Evolutionary conservation across 2,888 invertebrate species (phyloP), one percentile per base, ranked within the genome.

Genomic region (Desoria tigrina): DNA sequence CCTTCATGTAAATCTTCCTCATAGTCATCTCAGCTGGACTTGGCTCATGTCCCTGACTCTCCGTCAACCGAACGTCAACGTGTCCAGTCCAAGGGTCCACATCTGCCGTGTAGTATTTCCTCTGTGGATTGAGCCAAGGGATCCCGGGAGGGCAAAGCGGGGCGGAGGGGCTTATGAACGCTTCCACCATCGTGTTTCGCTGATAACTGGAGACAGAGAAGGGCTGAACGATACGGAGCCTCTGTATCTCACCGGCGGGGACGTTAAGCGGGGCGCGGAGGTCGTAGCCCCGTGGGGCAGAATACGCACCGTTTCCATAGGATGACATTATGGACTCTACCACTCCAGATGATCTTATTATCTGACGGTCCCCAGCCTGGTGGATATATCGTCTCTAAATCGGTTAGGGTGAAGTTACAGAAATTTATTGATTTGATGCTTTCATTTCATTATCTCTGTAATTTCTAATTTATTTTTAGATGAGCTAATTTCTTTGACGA

Each of bases 181-280:
- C 42, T 24, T 39, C 57, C 6, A 57, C 57, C 2, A 57, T 37
- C 4, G 57, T 57, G 42, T 57, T 39, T 28, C 24, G 37, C 42
- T 57, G 57, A 2, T 9, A 21, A 16, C 21, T 23, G 18, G 57
- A 57, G 11, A 42, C 57, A 14, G 71, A 69, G 54, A 73, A 73
- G 1, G 74, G 66, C 54, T 45, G 53, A 42, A 74, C 74, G 27
- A 73, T 72, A n/a, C 68, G 66, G 16, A 74, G 69, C 53, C 54
- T 58, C 49, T 42, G 66, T 49, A 74, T 73, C 61, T 74, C 61
- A 23, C 74, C 74, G 68, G 66, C 65, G 37, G 66, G 68, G 42
- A 73, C 71, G 59, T 74, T 75, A 61, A 71, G 68, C 16, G 73
- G 73, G 28, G 71, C 60, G 49, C 75, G 24, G 1, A 73, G 61